Percentiles rank a stretch among this genome's conserved stretches.
phyloP scores from a whole-genome alignment of 1,140 invertebrate species.

The Diorhabda sublineata region DNA sequence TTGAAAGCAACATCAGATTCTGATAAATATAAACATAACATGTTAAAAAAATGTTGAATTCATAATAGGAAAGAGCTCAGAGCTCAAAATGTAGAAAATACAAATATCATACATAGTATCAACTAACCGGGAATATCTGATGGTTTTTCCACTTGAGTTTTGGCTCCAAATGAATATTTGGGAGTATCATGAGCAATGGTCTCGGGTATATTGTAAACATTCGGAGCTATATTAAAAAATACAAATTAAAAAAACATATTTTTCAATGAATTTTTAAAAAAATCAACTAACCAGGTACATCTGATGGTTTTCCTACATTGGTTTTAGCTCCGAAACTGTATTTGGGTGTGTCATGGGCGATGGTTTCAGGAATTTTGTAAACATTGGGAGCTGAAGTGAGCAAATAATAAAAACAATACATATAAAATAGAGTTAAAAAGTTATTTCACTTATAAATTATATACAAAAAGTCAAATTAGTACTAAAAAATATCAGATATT shows the following conservation, averaged over 20 bases:
- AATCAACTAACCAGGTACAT: slow-evolving; percentile 51
- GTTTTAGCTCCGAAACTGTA: slow-evolving; percentile 51
- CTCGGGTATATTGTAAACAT: slow-evolving; percentile 52
- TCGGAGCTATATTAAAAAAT: slow-evolving; percentile 25
- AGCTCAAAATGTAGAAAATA: too few relatives aligned
- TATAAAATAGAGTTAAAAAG: background rate
- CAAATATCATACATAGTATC: background rate
- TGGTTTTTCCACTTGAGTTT: slow-evolving; percentile 53
- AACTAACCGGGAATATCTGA: slow-evolving; percentile 53
- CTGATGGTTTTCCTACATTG: slow-evolving; percentile 49
- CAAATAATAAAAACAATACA: slow-evolving; percentile 7
- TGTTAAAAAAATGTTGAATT: too few relatives aligned
- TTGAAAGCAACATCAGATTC: too few relatives aligned
- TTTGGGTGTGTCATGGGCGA: slow-evolving; percentile 50
- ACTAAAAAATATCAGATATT: too few relatives aligned
- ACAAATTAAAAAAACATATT: too few relatives aligned
- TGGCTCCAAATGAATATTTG: slow-evolving; percentile 65
- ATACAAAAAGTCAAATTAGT: too few relatives aligned
- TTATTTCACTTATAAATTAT: too few relatives aligned
- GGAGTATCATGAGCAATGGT: slow-evolving; percentile 62
- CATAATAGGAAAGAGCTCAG: too few relatives aligned
- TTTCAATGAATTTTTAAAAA: background rate
- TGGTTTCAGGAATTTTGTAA: slow-evolving; percentile 37
- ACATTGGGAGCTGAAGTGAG: slow-evolving; percentile 37
- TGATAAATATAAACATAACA: too few relatives aligned